These are phyloP conservation scores for Chlorops oryzae DNA, from an alignment of 1,140 invertebrate genomes.

Conservation along the genomic window DNA sequence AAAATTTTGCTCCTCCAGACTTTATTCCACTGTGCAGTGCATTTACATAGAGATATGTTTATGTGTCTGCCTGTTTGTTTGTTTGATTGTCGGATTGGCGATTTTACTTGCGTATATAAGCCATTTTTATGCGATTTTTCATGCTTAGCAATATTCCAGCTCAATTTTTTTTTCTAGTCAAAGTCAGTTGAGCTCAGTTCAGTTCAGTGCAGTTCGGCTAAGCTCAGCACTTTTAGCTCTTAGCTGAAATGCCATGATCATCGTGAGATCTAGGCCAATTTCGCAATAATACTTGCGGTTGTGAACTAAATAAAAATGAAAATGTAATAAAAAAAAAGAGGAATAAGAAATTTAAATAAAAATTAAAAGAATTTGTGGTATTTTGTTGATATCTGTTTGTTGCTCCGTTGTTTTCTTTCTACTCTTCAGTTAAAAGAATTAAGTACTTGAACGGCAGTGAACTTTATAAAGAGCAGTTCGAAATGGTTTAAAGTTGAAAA, in stretches of 20 bases:
- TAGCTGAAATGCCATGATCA: not conserved
- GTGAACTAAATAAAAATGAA: slow-evolving; percentile 1
- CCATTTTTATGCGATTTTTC: too few relatives aligned
- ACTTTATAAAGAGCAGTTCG: too few relatives aligned
- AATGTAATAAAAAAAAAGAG: slow-evolving; percentile 1
- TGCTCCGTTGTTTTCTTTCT: too few relatives aligned
- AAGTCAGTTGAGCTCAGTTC: not conserved
- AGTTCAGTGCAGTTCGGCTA: slow-evolving; percentile 3
- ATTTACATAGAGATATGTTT: not conserved
- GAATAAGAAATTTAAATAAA: not conserved
- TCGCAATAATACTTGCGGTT: slow-evolving; percentile 11
- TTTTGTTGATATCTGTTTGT: too few relatives aligned
- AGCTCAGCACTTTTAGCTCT: not conserved
- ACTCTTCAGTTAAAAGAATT: too few relatives aligned
- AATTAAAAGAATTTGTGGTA: slow-evolving; percentile 5
- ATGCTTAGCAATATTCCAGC: too few relatives aligned
- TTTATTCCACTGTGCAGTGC: not conserved
- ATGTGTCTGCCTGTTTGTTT: not conserved
- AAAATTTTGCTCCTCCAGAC: too few relatives aligned
- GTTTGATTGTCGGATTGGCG: not conserved
- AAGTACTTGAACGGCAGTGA: too few relatives aligned
- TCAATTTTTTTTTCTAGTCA: too few relatives aligned
- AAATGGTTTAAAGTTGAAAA: too few relatives aligned
- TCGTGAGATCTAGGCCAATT: slow-evolving; percentile 16
- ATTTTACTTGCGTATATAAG: not conserved